Conservation (phyloP, 2,797 vertebrate genomes). For the Trachops cirrhosus region DNA sequence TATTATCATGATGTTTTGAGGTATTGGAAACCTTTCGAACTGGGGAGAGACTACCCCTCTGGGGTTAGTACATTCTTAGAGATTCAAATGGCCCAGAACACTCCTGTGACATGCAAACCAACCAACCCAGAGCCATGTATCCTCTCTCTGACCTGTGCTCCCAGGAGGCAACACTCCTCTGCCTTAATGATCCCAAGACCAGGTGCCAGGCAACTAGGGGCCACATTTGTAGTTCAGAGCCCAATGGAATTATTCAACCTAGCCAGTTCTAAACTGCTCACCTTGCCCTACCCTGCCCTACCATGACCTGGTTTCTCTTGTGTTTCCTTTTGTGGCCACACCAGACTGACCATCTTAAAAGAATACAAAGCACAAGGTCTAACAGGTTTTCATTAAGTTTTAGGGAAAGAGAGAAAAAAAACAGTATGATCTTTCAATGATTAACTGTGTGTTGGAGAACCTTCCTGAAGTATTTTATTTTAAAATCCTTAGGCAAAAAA, state of each 20-base stretch:
- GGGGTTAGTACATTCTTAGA: not conserved
- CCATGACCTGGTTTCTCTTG: not conserved
- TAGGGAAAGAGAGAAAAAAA: not conserved
- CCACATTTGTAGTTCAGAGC: not conserved
- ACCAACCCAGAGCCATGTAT: not conserved
- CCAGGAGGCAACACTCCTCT: not conserved
- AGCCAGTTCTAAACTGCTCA: not conserved
- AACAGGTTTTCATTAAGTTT: not conserved
- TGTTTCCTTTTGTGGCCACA: not conserved
- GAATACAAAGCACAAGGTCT: not conserved
- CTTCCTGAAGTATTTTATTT: not conserved
- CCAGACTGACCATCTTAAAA: not conserved
- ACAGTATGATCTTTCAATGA: not conserved
- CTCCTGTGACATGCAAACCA: fast-evolving
- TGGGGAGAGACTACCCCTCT: not conserved
- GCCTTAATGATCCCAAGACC: too few relatives aligned
- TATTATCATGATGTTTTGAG: not conserved
- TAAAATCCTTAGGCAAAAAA: not conserved
- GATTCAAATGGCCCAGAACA: not conserved
- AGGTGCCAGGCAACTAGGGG: not conserved
- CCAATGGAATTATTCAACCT: not conserved
- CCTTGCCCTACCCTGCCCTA: not conserved
- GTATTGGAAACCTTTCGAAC: not conserved
- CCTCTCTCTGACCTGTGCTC: too few relatives aligned
- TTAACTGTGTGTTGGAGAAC: not conserved